Evolutionary conservation across 2,797 vertebrate genomes (phyloP).

Genomic region (Lophura swinhoii): DNA sequence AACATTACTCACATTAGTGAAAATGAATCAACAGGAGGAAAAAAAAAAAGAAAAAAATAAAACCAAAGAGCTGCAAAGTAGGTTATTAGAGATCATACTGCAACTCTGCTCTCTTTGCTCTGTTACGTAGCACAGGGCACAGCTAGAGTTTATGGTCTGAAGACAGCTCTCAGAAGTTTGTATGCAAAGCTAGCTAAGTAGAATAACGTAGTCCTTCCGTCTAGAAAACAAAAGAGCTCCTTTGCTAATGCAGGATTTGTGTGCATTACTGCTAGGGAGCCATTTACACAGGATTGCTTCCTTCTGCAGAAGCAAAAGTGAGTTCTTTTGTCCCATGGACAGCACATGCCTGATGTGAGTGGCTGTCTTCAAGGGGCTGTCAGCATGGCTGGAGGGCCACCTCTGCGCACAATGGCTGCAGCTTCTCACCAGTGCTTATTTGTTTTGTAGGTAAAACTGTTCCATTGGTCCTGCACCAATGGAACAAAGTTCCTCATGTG

Average conservation of each 20-base stretch:
- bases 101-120: neutral
- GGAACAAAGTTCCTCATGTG: neutral
- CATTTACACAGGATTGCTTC: neutral
- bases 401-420: neutral
- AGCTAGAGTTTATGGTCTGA: neutral
- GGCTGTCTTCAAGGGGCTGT: accelerated
- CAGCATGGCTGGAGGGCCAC: accelerated
- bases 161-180: neutral
- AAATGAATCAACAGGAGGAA: neutral
- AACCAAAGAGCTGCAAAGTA: neutral
- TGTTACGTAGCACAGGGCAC: neutral
- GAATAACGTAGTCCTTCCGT: neutral
- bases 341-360: neutral
- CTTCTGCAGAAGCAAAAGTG: neutral
- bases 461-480: neutral
- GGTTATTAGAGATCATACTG: neutral
- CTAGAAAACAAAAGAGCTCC: neutral
- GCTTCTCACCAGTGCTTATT: neutral
- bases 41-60: neutral
- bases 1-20: constrained; percentile 19
- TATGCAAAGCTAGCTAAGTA: neutral
- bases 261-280: accelerated
- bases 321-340: accelerated
- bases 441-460: neutral
- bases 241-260: neutral